Percentiles rank a stretch among this genome's conserved stretches.
phyloP scores from a whole-genome alignment of 2,797 vertebrate genomes.

The Sebastes vulpes region DNA sequence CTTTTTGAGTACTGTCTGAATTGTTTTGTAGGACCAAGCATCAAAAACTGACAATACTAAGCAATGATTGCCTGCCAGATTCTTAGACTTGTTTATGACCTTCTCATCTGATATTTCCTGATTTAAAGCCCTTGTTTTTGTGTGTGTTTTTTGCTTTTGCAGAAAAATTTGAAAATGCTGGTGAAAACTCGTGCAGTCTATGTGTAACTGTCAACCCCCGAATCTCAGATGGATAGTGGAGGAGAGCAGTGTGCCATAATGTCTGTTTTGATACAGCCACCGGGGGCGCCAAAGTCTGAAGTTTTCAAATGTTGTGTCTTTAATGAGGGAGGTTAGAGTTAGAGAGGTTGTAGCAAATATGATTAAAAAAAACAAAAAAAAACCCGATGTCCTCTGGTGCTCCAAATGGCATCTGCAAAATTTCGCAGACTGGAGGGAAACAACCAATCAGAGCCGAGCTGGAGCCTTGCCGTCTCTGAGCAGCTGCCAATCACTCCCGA shows the following conservation, averaged over 20 bases:
- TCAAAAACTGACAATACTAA: not conserved
- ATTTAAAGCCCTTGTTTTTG: not conserved
- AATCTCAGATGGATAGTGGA: not conserved
- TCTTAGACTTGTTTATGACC: not conserved
- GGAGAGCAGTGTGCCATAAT: not conserved
- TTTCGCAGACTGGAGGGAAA: no score
- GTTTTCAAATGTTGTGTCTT: no score
- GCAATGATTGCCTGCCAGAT: not conserved
- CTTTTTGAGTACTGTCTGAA: not conserved
- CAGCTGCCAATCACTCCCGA: no score
- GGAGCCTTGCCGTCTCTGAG: no score
- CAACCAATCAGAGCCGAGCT: no score
- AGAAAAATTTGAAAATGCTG: not conserved
- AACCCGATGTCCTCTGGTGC: no score
- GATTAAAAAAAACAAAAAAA: no score
- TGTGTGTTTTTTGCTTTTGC: no score
- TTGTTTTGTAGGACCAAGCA: not conserved
- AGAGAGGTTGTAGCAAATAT: no score
- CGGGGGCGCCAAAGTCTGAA: not conserved
- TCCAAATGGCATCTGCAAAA: accelerated
- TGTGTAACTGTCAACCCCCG: not conserved
- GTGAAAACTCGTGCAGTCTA: not conserved
- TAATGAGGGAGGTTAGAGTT: no score
- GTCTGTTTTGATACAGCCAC: not conserved
- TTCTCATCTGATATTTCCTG: not conserved